Percentiles rank a stretch among this genome's conserved stretches.
Conservation (phyloP, 2,113 vertebrate species). For the Platycercus adscitus region DNA sequence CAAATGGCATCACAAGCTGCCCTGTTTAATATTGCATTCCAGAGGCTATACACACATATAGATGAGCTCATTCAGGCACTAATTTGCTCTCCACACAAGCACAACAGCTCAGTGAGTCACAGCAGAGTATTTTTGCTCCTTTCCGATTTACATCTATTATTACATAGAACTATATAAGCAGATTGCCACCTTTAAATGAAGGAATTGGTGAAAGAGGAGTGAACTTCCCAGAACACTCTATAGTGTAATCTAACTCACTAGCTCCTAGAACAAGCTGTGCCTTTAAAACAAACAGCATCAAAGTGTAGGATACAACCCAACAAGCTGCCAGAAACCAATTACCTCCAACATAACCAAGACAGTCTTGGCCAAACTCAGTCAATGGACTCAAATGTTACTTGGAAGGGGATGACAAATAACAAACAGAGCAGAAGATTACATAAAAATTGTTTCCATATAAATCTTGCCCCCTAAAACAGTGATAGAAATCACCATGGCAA, state of each 20-base stretch:
- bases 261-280: background rate
- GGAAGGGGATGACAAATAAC: background rate
- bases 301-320: background rate
- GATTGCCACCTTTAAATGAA: background rate
- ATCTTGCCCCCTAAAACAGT: background rate
- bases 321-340: background rate
- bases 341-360: background rate
- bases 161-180: background rate
- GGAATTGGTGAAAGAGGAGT: background rate
- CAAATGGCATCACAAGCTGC: background rate
- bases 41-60: background rate
- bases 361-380: background rate
- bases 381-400: background rate
- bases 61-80: background rate
- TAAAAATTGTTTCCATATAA: constrained; percentile 13
- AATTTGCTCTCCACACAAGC: background rate
- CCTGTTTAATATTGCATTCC: background rate
- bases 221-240: background rate
- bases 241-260: background rate
- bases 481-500: background rate
- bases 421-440: background rate
- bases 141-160: background rate
- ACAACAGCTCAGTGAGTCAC: background rate
- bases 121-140: background rate
- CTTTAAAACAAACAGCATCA: background rate